Evolutionary conservation across 1,140 invertebrate genomes (phyloP).

Genomic region (Phymorhynchus buccinoides): DNA sequence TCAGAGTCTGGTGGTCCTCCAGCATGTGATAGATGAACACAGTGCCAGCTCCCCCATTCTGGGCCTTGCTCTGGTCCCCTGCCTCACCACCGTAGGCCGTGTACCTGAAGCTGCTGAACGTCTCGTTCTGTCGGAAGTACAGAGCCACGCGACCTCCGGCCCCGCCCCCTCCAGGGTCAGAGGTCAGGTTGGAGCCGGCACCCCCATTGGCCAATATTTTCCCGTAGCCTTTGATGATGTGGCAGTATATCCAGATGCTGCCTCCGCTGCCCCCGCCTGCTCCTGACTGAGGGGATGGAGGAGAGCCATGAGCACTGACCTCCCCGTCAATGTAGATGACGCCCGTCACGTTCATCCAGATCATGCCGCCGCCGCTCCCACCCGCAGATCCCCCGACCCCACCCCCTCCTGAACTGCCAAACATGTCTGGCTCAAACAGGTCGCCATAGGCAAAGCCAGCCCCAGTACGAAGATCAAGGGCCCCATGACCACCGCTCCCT

Average conservation of each 20-base stretch:
- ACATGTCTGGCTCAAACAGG: constrained; percentile 60
- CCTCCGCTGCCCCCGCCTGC: constrained; percentile 63
- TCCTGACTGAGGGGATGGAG: constrained; percentile 44
- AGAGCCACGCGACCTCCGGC: constrained; percentile 62
- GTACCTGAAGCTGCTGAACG: constrained; percentile 60
- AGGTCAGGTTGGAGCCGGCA: constrained; percentile 41
- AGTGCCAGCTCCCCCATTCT: constrained; percentile 64
- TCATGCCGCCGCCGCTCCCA: constrained; percentile 58
- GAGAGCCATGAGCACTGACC: constrained; percentile 60
- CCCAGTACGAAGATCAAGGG: constrained; percentile 22
- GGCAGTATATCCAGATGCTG: constrained; percentile 64
- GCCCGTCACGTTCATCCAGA: constrained; percentile 66
- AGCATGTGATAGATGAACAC: constrained; percentile 63
- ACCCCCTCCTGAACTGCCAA: constrained; percentile 59
- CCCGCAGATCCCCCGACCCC: constrained; percentile 47
- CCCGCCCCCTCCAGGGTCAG: constrained; percentile 59
- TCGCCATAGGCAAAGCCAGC: constrained; percentile 62
- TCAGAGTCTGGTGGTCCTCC: constrained; percentile 60
- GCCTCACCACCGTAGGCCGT: constrained; percentile 56
- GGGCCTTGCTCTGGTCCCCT: constrained; percentile 46
- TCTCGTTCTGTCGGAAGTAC: constrained; percentile 61
- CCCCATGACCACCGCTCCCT: constrained; percentile 55
- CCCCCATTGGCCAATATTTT: constrained; percentile 62
- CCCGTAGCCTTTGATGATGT: constrained; percentile 61
- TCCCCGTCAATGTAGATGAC: constrained; percentile 63